Percentiles rank a stretch among this genome's conserved stretches.
Evolutionary conservation across 1,140 invertebrate species (phyloP).

Genomic region (Drosophila gunungcola): DNA sequence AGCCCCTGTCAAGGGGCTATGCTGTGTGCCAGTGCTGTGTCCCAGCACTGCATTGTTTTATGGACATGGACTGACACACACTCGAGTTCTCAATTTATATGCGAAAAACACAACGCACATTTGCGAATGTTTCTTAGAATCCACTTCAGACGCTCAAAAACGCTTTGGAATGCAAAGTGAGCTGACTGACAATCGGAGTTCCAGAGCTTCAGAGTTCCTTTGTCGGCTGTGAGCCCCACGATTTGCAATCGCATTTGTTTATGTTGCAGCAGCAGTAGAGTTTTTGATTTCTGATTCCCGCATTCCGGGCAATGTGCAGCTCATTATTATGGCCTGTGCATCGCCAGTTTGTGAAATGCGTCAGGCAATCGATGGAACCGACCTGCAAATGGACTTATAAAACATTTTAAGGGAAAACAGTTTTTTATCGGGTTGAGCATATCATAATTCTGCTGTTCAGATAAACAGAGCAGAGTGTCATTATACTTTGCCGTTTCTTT

Average conservation of each 20-base stretch:
- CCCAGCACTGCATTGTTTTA: slow-evolving; percentile 40
- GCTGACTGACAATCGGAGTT: slow-evolving; percentile 67
- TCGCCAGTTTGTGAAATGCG: slow-evolving; percentile 46
- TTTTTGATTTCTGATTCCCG: slow-evolving; percentile 42
- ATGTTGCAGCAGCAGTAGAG: slow-evolving; percentile 53
- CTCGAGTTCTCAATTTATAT: slow-evolving; percentile 52
- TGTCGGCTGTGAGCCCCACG: slow-evolving; percentile 38
- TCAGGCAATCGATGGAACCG: not conserved
- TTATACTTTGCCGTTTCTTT: not conserved
- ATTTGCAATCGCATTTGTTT: slow-evolving; percentile 76
- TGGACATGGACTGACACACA: slow-evolving; percentile 51
- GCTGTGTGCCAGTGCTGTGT: slow-evolving; percentile 5
- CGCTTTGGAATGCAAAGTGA: slow-evolving; percentile 65
- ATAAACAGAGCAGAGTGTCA: not conserved
- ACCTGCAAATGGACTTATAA: not conserved
- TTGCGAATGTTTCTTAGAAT: slow-evolving; percentile 55
- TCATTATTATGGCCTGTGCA: slow-evolving; percentile 72
- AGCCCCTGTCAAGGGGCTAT: slow-evolving; percentile 72
- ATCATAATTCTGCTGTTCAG: not conserved
- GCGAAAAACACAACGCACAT: slow-evolving; percentile 57
- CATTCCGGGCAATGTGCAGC: slow-evolving; percentile 43
- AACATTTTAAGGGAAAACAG: not conserved
- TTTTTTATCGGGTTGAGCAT: not conserved
- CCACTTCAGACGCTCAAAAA: slow-evolving; percentile 47
- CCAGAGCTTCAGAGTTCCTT: slow-evolving; percentile 10